Percentiles rank a stretch among this genome's conserved stretches.
Evolutionary conservation across 2,888 invertebrate species (phyloP).

Genomic region (Conomelus anceps): DNA sequence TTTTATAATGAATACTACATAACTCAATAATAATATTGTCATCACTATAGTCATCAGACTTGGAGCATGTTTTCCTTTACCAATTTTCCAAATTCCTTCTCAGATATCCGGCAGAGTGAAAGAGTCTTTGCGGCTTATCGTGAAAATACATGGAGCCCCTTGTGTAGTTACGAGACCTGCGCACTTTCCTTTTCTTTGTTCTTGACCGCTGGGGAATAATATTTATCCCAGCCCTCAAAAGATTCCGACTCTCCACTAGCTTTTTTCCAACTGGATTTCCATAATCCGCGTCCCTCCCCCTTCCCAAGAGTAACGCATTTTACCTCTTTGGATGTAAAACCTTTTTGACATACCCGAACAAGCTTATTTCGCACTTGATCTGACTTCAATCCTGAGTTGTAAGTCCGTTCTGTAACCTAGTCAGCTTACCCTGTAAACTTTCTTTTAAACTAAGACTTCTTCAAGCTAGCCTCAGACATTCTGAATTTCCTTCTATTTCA

Average conservation of each 20-base stretch:
- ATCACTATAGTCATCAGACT: too few species aligned
- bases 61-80: not conserved
- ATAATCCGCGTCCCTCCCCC: not conserved
- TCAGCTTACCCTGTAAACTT: not conserved
- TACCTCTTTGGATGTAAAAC: not conserved
- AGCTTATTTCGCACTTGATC: not conserved
- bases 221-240: not conserved
- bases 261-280: not conserved
- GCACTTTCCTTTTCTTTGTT: conserved; percentile 9
- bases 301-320: not conserved
- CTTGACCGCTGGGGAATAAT: conserved; percentile 7
- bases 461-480: not conserved
- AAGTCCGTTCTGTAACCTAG: not conserved
- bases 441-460: too few species aligned
- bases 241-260: not conserved
- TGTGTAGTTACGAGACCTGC: not conserved
- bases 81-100: not conserved
- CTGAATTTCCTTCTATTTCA: not conserved
- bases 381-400: not conserved
- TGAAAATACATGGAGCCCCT: not conserved
- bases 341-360: not conserved
- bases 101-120: not conserved
- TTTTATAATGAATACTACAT: too few species aligned
- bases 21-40: too few species aligned
- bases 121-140: not conserved